These are phyloP conservation scores for Spicauda simplicius DNA, from an alignment of 2,888 invertebrate species.

Conservation along the genomic window DNA sequence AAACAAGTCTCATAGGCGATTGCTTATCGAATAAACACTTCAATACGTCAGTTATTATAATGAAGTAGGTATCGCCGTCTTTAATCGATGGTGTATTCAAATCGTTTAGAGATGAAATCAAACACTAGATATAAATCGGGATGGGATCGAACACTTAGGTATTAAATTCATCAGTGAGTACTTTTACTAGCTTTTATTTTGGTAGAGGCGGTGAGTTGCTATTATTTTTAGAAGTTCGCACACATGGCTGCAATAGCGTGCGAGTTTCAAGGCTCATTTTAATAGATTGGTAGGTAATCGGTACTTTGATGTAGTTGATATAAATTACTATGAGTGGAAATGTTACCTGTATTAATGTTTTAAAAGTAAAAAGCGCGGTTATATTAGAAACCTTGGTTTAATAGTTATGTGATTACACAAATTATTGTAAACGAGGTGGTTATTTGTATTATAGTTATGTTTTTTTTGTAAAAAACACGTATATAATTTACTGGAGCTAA, in stretches of 20 bases:
- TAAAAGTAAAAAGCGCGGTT: no score
- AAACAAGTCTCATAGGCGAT: neutral
- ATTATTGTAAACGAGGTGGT: no score
- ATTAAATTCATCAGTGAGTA: constrained; percentile 44
- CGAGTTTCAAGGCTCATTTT: constrained; percentile 57
- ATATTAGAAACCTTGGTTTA: no score
- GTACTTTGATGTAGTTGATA: constrained; percentile 35
- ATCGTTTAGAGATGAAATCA: constrained; percentile 13
- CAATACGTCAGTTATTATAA: neutral
- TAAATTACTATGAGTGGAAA: constrained; percentile 20
- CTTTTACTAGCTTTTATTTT: constrained; percentile 58
- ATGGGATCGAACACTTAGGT: constrained; percentile 22
- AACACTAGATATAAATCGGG: constrained; percentile 9
- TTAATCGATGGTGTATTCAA: constrained; percentile 4
- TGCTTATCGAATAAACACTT: neutral
- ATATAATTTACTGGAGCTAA: no score
- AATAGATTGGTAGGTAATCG: constrained; percentile 43
- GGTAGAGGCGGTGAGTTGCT: constrained; percentile 54
- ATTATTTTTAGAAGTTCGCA: constrained; percentile 62
- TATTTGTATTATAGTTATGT: no score
- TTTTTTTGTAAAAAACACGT: no score
- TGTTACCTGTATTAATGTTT: constrained; percentile 46
- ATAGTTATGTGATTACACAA: no score
- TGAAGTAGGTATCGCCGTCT: neutral
- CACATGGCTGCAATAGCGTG: constrained; percentile 59